phyloP scores from a whole-genome alignment of 2,113 vertebrate genomes.

The Eleginops maclovinus region DNA sequence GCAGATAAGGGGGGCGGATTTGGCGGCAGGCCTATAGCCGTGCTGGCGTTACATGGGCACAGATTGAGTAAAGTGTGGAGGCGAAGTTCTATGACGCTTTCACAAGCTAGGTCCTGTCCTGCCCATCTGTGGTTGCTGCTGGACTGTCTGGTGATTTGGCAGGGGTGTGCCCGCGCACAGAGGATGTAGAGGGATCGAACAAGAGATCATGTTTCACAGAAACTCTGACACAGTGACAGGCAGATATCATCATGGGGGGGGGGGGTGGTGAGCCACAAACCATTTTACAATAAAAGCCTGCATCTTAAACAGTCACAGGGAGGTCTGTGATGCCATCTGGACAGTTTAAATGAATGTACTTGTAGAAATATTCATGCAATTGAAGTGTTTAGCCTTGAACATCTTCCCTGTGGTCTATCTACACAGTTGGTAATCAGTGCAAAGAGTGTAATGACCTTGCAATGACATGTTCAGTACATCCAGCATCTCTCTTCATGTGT shows the following conservation, averaged over 20 bases:
- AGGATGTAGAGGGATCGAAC: constrained; percentile 32
- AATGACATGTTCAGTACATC: constrained; percentile 24
- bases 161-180: constrained; percentile 42
- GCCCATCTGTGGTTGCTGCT: constrained; percentile 72
- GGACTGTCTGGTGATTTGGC: constrained; percentile 64
- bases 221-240: constrained; percentile 50
- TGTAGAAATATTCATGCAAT: constrained; percentile 38
- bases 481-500: constrained; percentile 48
- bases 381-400: constrained; percentile 40
- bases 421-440: constrained; percentile 24
- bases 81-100: constrained; percentile 70
- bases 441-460: constrained; percentile 43
- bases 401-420: constrained; percentile 17
- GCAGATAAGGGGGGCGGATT: constrained; percentile 64
- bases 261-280: constrained; percentile 46
- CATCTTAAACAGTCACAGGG: constrained; percentile 47
- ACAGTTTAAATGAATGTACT: constrained; percentile 33
- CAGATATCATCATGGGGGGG: constrained; percentile 37
- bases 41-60: constrained; percentile 65
- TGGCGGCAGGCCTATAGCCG: constrained; percentile 65
- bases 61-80: constrained; percentile 73
- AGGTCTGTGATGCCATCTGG: constrained; percentile 68
- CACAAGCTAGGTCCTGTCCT: constrained; percentile 48
- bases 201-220: constrained; percentile 61
- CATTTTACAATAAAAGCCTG: constrained; percentile 30